These are phyloP conservation scores for Trileptium ribeirensis DNA, from an alignment of 2,888 invertebrate species.

Conservation along the genomic window DNA sequence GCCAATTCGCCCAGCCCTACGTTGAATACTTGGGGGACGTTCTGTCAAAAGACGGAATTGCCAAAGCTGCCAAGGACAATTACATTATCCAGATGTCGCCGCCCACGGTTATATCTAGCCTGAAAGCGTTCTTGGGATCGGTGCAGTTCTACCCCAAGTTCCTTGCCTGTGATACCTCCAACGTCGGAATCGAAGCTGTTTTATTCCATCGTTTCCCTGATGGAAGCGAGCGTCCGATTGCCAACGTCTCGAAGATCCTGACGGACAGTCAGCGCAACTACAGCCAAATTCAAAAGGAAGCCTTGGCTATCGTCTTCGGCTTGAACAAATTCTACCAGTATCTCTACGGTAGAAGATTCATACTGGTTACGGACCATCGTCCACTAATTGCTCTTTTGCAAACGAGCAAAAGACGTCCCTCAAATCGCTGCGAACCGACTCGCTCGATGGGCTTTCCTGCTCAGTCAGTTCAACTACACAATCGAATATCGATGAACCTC, in stretches of 20 bases:
- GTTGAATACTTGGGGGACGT: slow-evolving; percentile 8
- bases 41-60: slow-evolving; percentile 19
- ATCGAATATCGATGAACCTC: slow-evolving; percentile 10
- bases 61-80: slow-evolving; percentile 15
- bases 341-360: slow-evolving; percentile 34
- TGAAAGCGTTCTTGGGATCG: neutral
- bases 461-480: slow-evolving; percentile 7
- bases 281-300: slow-evolving; percentile 39
- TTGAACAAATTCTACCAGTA: slow-evolving; percentile 40
- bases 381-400: slow-evolving; percentile 34
- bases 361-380: slow-evolving; percentile 34
- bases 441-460: slow-evolving; percentile 28
- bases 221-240: slow-evolving; percentile 31
- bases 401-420: slow-evolving; percentile 23
- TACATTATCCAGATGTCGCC: slow-evolving; percentile 28
- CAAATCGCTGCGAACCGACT: slow-evolving; percentile 26
- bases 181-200: slow-evolving; percentile 18
- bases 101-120: neutral
- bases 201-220: slow-evolving; percentile 32
- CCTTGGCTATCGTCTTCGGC: slow-evolving; percentile 35
- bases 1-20: slow-evolving; percentile 16
- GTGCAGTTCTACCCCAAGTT: neutral
- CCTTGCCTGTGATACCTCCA: slow-evolving; percentile 12
- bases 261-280: slow-evolving; percentile 35
- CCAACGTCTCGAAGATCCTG: slow-evolving; percentile 36